Conservation (phyloP, 2,797 vertebrate genomes). For the Alauda arvensis region DNA sequence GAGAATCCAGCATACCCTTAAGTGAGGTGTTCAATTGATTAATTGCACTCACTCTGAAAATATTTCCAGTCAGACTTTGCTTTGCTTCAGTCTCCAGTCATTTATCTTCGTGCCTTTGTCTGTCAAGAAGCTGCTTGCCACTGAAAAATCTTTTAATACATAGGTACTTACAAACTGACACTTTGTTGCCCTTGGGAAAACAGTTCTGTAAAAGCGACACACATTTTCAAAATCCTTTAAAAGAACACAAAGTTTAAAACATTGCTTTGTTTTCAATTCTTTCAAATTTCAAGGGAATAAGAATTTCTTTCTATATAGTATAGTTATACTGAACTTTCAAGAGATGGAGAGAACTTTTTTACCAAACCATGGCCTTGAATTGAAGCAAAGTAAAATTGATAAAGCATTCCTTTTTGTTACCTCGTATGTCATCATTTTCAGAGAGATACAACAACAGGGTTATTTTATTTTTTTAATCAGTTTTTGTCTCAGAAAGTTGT, state of each 20-base stretch:
- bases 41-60: slow-evolving; percentile 29
- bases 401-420: not conserved
- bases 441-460: not conserved
- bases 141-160: slow-evolving; percentile 25
- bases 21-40: slow-evolving; percentile 48
- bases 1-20: slow-evolving; percentile 6
- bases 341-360: not conserved
- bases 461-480: not conserved
- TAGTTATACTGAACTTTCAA: not conserved
- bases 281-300: not conserved
- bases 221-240: not conserved
- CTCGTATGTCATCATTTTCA: not conserved
- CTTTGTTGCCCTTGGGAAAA: not conserved
- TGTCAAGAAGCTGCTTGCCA: slow-evolving; percentile 8
- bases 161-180: not conserved
- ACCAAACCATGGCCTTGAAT: not conserved
- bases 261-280: not conserved
- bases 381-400: not conserved
- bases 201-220: not conserved
- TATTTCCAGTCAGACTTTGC: slow-evolving; percentile 42
- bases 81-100: slow-evolving; percentile 24
- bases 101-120: slow-evolving; percentile 39
- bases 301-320: not conserved
- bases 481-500: not conserved
- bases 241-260: not conserved